Base-by-base conservation (phyloP, 2,888 invertebrate genomes). In the Toxonevra muliebris region DNA sequence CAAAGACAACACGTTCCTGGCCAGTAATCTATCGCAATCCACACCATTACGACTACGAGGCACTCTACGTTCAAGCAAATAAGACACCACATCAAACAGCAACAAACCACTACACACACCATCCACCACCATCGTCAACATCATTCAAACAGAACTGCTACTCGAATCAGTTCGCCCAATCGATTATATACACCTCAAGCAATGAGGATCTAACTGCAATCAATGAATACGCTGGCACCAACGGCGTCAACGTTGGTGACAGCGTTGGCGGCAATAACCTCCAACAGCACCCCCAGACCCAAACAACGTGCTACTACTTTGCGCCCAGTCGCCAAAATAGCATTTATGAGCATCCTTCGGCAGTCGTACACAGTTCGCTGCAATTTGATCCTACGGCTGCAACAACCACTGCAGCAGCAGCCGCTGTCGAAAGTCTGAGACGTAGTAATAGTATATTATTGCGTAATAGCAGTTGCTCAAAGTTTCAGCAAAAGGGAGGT, bases 1-100 rank as follows among this genome's bases (percentile, higher is more conserved):
- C 84, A 30, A 84, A 82, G 72, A 85, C 85, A 43, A 85, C 85
- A 5, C 82, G 85, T 58, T 85, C 85, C 71, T 85, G 85, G 85
- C 85, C 85, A 0, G 86, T 85, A n/a, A 85, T 85, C 63, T 84
- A 85, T 74, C 79, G 84, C 55, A 85, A 85, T 78, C 84, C 83
- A 1, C 82, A 85, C 71, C 82, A 84, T 69, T 85, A 83, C 75
- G 85, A 85, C 74, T 85, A 84, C 79, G 85, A 85, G 73, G 82
- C 84, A 9, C 76, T 84, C 10, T 84, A 82, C 74, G 82, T 81
- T 45, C 78, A 80, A 65, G 59, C 79, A 75, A 52, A 71, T 59
- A 48, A 59, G 61, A 30, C 52, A 50, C 10, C 52, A 57, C 63
- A 55, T 50, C 41, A 10, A 68, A 63, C 19, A 59, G 61, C 30